A percentile compares a stretch with the other conserved stretches of the same genome.
Evolutionary conservation across 1,140 invertebrate genomes (phyloP).

Genomic region (Ostrea edulis): DNA sequence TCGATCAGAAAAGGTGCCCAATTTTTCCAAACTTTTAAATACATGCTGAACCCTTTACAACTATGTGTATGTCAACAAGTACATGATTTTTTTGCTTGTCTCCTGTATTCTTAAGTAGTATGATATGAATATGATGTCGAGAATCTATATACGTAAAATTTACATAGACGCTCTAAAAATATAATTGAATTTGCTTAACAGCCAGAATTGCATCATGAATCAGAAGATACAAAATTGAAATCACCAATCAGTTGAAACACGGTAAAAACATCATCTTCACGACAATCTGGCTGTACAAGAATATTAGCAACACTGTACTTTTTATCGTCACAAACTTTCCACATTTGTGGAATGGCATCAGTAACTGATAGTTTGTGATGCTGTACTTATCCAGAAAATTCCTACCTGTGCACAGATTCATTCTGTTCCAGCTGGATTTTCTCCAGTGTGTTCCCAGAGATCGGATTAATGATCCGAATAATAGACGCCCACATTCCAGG

Average conservation of each 20-base stretch:
- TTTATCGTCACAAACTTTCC: too few species aligned
- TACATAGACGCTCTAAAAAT: too few species aligned
- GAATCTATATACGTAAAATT: too few species aligned
- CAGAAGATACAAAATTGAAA: background rate
- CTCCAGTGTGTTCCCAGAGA: conserved; percentile 89
- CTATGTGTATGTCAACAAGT: too few species aligned
- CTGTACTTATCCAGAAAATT: background rate
- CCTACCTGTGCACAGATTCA: conserved; percentile 94
- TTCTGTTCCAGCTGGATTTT: conserved; percentile 95
- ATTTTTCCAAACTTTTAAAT: too few species aligned
- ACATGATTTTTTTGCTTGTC: too few species aligned
- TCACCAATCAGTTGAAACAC: conserved; percentile 21
- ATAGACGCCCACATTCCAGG: conserved; percentile 98
- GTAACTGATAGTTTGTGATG: background rate
- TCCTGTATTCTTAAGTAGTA: too few species aligned
- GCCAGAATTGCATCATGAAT: background rate
- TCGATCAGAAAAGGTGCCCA: too few species aligned
- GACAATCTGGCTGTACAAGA: background rate
- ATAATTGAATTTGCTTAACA: background rate
- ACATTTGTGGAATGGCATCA: too few species aligned
- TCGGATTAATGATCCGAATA: conserved; percentile 94
- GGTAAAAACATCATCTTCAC: conserved; percentile 11
- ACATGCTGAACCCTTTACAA: too few species aligned
- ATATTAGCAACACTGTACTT: background rate
- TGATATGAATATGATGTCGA: too few species aligned